Conservation (phyloP, 2,888 invertebrate species). For the Oligia strigilis region DNA sequence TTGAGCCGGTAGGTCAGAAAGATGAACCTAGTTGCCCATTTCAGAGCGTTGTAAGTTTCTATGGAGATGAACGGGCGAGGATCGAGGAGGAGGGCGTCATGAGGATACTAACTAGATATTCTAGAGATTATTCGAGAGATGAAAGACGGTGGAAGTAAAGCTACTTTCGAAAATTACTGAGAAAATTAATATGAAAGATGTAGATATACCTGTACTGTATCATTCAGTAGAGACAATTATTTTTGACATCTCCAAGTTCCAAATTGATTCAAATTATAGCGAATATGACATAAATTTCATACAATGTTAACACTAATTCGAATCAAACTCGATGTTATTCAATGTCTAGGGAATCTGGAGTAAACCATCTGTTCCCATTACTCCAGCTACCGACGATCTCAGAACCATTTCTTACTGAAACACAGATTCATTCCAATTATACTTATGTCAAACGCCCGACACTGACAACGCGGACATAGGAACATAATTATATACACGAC, state of each 20-base stretch:
- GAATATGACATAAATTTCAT: neutral
- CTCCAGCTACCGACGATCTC: slow-evolving; percentile 39
- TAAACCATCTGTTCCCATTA: slow-evolving; percentile 9
- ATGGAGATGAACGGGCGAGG: neutral
- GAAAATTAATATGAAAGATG: neutral
- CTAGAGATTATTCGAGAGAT: too few relatives aligned
- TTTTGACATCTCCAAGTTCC: neutral
- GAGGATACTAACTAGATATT: too few relatives aligned
- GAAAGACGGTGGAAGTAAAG: accelerated
- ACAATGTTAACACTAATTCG: slow-evolving; percentile 1
- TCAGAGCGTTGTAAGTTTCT: neutral
- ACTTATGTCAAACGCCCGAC: slow-evolving; percentile 52
- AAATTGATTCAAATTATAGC: neutral
- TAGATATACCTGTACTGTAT: neutral
- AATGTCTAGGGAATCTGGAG: too few relatives aligned
- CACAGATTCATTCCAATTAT: slow-evolving; percentile 59
- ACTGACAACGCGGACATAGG: slow-evolving; percentile 56
- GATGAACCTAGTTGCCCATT: neutral
- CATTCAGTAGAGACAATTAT: neutral
- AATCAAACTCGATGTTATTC: neutral
- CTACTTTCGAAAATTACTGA: neutral
- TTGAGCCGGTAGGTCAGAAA: neutral
- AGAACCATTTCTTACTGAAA: slow-evolving; percentile 31
- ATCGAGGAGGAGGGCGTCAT: neutral
- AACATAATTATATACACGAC: slow-evolving; percentile 43